Conservation (phyloP, 2,888 invertebrate genomes). For the Sarcophaga caerulescens region DNA sequence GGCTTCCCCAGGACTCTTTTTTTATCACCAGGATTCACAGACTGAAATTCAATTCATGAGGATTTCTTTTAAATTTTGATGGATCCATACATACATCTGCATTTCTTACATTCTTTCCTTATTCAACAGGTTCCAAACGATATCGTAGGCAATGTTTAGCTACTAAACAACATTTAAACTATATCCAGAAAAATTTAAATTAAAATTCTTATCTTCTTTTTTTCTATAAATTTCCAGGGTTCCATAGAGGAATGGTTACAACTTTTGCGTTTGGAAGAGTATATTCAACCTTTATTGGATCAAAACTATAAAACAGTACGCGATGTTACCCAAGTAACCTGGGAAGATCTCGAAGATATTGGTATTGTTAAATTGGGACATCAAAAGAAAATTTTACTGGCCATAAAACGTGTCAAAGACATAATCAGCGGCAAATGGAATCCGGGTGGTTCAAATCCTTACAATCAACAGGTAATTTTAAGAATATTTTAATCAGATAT, state of each 20-base stretch:
- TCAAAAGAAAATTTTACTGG: slow-evolving; percentile 98
- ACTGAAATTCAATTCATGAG: no score
- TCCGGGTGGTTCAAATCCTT: slow-evolving; percentile 80
- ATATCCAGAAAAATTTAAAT: not conserved
- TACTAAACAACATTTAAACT: not conserved
- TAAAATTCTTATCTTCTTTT: not conserved
- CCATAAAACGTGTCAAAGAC: slow-evolving; percentile 97
- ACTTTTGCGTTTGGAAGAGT: slow-evolving; percentile 94
- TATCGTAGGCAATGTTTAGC: no score
- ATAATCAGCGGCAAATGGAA: slow-evolving; percentile 91
- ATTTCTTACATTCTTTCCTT: no score
- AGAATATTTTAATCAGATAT: not conserved
- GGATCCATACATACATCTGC: no score
- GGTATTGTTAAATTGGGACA: slow-evolving; percentile 96
- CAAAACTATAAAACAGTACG: slow-evolving; percentile 97
- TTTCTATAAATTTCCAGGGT: slow-evolving; percentile 83
- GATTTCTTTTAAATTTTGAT: no score
- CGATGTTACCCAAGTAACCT: slow-evolving; percentile 96
- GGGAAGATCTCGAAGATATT: slow-evolving; percentile 99
- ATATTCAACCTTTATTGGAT: slow-evolving; percentile 92
- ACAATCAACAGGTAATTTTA: slow-evolving; percentile 78
- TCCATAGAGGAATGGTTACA: slow-evolving; percentile 97
- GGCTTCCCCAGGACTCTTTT: no score
- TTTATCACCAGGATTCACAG: no score
- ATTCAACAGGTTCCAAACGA: no score